Evolutionary conservation across 1,140 invertebrate genomes (phyloP).

Genomic region (Trachymyrmex cornetzi): DNA sequence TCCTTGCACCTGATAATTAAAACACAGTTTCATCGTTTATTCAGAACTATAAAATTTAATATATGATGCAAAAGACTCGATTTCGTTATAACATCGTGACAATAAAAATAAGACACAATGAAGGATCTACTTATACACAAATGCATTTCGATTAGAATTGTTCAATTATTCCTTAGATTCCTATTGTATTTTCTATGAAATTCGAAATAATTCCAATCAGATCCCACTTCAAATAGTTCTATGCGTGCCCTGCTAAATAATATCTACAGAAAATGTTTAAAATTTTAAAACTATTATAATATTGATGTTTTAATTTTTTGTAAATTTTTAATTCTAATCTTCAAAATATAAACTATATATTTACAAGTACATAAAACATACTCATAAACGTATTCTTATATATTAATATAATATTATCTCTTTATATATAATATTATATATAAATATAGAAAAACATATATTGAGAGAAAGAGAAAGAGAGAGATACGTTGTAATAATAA

Average conservation of each 20-base stretch:
- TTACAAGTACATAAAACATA: too few species aligned
- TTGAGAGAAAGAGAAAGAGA: not conserved
- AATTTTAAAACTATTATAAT: not conserved
- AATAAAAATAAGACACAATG: too few species aligned
- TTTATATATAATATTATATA: not conserved
- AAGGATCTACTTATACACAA: too few species aligned
- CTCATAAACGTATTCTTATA: not conserved
- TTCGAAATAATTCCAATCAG: too few species aligned
- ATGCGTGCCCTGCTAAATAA: not conserved
- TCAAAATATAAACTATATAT: not conserved
- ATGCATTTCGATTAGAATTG: too few species aligned
- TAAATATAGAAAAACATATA: not conserved
- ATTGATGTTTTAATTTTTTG: not conserved
- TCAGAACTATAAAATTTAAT: too few species aligned
- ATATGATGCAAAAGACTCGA: too few species aligned
- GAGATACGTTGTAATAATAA: not conserved
- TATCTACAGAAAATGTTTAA: not conserved
- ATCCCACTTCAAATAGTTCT: too few species aligned
- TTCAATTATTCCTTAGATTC: too few species aligned
- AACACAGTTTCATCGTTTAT: too few species aligned
- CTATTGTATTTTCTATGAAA: too few species aligned
- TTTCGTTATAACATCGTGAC: too few species aligned
- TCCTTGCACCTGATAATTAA: not conserved
- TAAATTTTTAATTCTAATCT: not conserved
- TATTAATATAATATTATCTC: not conserved